phyloP scores from a whole-genome alignment of 2,113 vertebrate genomes.

The Anser cygnoides region DNA sequence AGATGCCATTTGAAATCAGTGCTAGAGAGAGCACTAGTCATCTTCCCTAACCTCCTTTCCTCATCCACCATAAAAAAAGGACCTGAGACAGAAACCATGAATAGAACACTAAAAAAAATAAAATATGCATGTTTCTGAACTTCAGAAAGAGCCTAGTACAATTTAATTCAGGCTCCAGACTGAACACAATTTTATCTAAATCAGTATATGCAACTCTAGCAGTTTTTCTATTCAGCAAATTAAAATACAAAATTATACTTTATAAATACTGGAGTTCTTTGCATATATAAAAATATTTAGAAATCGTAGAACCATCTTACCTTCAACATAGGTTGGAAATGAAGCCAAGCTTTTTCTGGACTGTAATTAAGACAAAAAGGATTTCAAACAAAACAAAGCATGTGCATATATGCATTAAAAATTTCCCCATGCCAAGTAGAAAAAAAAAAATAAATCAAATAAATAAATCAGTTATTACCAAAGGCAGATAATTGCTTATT shows the following conservation, averaged over 20 bases:
- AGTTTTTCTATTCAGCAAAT: background rate
- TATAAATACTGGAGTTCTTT: background rate
- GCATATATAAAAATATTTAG: background rate
- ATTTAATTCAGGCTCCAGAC: background rate
- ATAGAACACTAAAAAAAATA: background rate
- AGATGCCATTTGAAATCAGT: background rate
- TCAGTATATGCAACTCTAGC: background rate
- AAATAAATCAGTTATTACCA: constrained; percentile 24
- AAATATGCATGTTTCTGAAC: background rate
- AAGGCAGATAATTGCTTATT: background rate
- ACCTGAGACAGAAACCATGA: background rate
- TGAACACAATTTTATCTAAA: background rate
- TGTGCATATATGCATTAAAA: constrained; percentile 61
- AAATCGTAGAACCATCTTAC: constrained; percentile 79
- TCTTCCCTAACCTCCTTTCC: background rate
- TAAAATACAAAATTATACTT: background rate
- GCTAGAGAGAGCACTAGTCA: background rate
- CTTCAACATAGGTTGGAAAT: constrained; percentile 97
- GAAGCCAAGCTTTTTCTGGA: constrained; percentile 94
- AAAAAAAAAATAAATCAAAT: background rate
- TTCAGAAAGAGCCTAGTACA: background rate
- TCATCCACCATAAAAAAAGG: background rate
- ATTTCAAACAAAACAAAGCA: constrained; percentile 70
- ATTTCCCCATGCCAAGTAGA: constrained; percentile 3
- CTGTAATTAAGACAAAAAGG: constrained; percentile 83